These are phyloP conservation scores for Coregonus ussuriensis DNA, from an alignment of 2,797 vertebrate species.

Conservation along the genomic window DNA sequence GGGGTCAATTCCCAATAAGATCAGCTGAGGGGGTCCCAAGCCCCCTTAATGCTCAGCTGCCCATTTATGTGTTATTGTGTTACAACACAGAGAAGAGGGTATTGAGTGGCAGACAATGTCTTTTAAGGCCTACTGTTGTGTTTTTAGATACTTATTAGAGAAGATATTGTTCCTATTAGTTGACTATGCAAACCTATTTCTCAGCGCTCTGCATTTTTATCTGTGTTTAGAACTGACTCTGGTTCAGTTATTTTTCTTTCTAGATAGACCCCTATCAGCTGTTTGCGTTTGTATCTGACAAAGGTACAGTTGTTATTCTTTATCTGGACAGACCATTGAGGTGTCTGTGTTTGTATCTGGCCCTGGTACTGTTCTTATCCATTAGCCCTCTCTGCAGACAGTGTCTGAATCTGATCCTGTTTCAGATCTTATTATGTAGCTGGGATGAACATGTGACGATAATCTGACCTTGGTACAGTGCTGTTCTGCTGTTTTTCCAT, in stretches of 20 bases:
- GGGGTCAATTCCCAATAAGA: conserved; percentile 70
- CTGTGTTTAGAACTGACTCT: not conserved
- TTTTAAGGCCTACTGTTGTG: not conserved
- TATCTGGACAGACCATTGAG: too few relatives aligned
- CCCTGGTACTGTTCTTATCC: too few relatives aligned
- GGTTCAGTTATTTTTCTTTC: not conserved
- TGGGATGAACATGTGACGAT: conserved; percentile 29
- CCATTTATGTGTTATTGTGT: too few relatives aligned
- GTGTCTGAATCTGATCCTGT: conserved; percentile 49
- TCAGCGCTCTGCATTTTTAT: too few relatives aligned
- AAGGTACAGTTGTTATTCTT: not conserved
- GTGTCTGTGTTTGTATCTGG: too few relatives aligned
- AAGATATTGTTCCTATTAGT: not conserved
- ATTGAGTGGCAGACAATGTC: not conserved
- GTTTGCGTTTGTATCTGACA: not conserved
- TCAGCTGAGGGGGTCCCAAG: conserved; percentile 55
- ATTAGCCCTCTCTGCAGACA: conserved; percentile 8
- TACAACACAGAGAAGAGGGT: not conserved
- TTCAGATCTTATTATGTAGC: conserved; percentile 51
- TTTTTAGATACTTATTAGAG: not conserved
- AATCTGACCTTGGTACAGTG: conserved; percentile 48
- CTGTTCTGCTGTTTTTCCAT: conserved; percentile 63
- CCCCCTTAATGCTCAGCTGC: conserved; percentile 1
- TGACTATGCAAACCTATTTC: not conserved
- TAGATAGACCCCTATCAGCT: not conserved